phyloP scores from a whole-genome alignment of 2,797 vertebrate species.

The Cuniculus paca region DNA sequence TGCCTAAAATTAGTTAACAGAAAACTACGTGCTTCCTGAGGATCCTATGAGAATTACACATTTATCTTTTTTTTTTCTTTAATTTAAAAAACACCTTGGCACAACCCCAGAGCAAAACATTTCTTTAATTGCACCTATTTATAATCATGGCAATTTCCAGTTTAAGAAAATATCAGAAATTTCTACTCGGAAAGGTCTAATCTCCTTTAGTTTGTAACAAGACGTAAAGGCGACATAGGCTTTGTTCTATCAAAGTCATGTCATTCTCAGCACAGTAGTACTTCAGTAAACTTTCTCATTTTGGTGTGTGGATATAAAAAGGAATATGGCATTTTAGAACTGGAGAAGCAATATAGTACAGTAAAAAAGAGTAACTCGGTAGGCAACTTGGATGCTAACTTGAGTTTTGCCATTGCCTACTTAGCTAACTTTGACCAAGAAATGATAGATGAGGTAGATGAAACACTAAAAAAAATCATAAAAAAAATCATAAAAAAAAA shows the following conservation, averaged over 20 bases:
- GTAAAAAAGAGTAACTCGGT: neutral
- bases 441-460: slow-evolving; percentile 5
- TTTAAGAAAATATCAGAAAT: slow-evolving; percentile 69
- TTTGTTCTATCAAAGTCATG: neutral
- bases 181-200: slow-evolving; percentile 2
- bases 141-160: slow-evolving; percentile 53
- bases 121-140: slow-evolving; percentile 64
- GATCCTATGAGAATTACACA: slow-evolving; percentile 56
- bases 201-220: slow-evolving; percentile 54
- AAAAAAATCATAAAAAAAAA: slow-evolving; percentile 64
- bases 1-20: neutral
- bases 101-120: slow-evolving; percentile 42
- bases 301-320: neutral
- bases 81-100: slow-evolving; percentile 53
- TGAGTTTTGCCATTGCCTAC: neutral
- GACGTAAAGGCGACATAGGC: neutral
- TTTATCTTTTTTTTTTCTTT: slow-evolving; percentile 4
- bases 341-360: neutral
- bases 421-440: neutral
- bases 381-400: slow-evolving; percentile 34
- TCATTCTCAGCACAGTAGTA: neutral
- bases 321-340: neutral
- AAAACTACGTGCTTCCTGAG: slow-evolving; percentile 46
- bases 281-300: neutral
- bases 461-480: slow-evolving; percentile 22